Evolutionary conservation across 2,888 invertebrate species (phyloP).

Genomic region (Dolomedes plantarius): DNA sequence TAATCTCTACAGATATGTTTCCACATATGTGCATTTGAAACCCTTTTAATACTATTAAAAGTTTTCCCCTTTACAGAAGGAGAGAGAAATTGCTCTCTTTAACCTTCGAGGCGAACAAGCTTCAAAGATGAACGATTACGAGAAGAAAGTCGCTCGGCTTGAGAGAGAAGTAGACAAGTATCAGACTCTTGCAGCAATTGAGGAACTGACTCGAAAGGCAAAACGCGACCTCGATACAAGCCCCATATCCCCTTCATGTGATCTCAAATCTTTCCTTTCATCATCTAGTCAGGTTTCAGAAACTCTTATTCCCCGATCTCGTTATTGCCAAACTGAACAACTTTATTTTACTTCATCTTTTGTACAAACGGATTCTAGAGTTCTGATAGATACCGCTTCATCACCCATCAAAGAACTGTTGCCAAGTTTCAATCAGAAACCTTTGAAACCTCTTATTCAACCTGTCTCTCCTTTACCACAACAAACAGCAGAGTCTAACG

Average conservation of each 20-base stretch:
- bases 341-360: slow-evolving; percentile 30
- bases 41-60: background rate
- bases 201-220: slow-evolving; percentile 80
- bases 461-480: slow-evolving; percentile 48
- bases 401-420: slow-evolving; percentile 59
- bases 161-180: slow-evolving; percentile 81
- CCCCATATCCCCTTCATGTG: slow-evolving; percentile 58
- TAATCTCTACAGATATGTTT: background rate
- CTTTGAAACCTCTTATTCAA: slow-evolving; percentile 46
- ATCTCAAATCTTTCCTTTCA: slow-evolving; percentile 53
- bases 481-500: background rate
- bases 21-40: background rate
- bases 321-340: slow-evolving; percentile 60
- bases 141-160: slow-evolving; percentile 77
- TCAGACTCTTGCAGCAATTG: slow-evolving; percentile 80
- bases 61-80: slow-evolving; percentile 73
- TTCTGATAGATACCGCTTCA: slow-evolving; percentile 36
- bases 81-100: slow-evolving; percentile 73
- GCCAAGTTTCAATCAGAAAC: slow-evolving; percentile 35
- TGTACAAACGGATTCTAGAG: slow-evolving; percentile 42
- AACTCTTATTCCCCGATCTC: slow-evolving; percentile 45
- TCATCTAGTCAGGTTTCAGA: slow-evolving; percentile 39
- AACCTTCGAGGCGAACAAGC: slow-evolving; percentile 77
- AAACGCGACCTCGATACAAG: slow-evolving; percentile 79
- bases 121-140: slow-evolving; percentile 77